Conservation (phyloP, 2,113 vertebrate species). For the Lichenostomus cassidix region DNA sequence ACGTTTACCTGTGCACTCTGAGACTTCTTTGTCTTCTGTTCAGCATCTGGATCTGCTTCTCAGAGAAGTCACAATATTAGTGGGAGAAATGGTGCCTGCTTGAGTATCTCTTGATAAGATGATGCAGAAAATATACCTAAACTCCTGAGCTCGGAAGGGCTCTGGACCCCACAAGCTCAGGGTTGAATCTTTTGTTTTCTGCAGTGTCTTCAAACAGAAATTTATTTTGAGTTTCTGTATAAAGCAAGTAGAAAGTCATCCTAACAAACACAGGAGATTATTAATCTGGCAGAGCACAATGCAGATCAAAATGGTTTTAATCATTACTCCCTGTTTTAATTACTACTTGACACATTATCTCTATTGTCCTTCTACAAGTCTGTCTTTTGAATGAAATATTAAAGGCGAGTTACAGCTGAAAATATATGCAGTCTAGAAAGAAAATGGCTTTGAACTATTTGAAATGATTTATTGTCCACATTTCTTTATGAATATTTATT, state of each 20-base stretch:
- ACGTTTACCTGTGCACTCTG: background rate
- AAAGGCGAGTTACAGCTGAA: slow-evolving; percentile 62
- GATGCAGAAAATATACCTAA: background rate
- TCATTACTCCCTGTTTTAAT: slow-evolving; percentile 60
- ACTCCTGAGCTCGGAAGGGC: background rate
- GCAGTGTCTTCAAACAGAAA: background rate
- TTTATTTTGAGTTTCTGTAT: slow-evolving; percentile 30
- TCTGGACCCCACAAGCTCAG: background rate
- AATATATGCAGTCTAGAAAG: slow-evolving; percentile 57
- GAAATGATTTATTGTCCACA: slow-evolving; percentile 67
- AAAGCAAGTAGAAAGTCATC: slow-evolving; percentile 37
- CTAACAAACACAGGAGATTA: slow-evolving; percentile 27
- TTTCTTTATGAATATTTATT: slow-evolving; percentile 75
- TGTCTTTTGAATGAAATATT: slow-evolving; percentile 66
- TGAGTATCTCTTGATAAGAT: background rate
- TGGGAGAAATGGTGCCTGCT: background rate
- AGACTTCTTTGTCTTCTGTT: background rate
- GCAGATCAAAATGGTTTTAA: slow-evolving; percentile 53
- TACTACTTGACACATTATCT: slow-evolving; percentile 66
- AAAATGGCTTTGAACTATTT: slow-evolving; percentile 68
- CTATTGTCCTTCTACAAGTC: slow-evolving; percentile 65
- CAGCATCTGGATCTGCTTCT: background rate
- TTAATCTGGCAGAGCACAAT: slow-evolving; percentile 25
- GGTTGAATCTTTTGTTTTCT: background rate
- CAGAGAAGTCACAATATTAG: background rate